A percentile compares a stretch with the other conserved stretches of the same genome.
Conservation (phyloP, 2,888 invertebrate species). For the Phoronis australis region DNA sequence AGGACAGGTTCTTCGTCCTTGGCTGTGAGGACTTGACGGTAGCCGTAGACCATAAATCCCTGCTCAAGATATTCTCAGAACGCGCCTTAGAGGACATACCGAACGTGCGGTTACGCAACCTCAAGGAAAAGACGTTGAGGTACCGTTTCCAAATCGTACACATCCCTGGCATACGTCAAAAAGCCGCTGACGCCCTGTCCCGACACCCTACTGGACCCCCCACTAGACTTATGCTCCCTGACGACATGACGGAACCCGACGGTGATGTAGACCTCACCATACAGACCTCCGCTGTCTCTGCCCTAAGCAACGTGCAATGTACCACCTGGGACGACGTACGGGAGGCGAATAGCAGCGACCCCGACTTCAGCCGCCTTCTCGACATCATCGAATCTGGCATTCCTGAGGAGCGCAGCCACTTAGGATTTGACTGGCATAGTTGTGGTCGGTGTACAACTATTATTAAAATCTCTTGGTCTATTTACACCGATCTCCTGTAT, state of each 20-base stretch:
- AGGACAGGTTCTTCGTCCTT: no score
- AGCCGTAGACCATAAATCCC: no score
- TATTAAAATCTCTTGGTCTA: no score
- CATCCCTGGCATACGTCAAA: conserved; percentile 10
- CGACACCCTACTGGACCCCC: conserved; percentile 16
- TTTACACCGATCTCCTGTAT: no score
- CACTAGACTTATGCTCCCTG: conserved; percentile 5
- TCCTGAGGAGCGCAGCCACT: conserved; percentile 2
- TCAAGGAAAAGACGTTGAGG: conserved; percentile 21
- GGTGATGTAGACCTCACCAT: background rate
- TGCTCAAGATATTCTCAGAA: no score
- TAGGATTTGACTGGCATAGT: no score
- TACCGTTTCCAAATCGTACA: conserved; percentile 13
- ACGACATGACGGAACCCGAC: conserved; percentile 9
- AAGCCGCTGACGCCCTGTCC: conserved; percentile 14
- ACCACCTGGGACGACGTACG: conserved; percentile 20
- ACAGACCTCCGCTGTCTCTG: no score
- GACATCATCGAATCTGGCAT: conserved; percentile 12
- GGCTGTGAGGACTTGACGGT: no score
- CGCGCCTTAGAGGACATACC: no score
- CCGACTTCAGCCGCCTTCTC: conserved; percentile 8
- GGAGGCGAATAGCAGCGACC: conserved; percentile 15
- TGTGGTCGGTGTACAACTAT: no score
- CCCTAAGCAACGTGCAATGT: conserved; percentile 5
- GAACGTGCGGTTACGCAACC: conserved; percentile 21